phyloP scores from a whole-genome alignment of 2,888 invertebrate genomes.

The Diarsia brunnea region DNA sequence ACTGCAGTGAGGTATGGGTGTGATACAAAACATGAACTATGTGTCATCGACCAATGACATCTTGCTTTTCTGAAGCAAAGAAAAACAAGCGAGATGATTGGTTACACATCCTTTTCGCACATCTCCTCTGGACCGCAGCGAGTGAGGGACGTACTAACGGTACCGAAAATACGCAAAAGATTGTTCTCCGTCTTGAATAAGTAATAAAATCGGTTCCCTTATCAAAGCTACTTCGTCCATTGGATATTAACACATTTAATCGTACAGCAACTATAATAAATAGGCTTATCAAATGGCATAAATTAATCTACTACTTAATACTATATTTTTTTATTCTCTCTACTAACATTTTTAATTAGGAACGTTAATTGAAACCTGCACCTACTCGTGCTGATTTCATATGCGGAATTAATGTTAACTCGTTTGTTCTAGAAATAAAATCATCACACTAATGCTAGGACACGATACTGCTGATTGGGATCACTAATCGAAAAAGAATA shows the following conservation, averaged over 20 bases:
- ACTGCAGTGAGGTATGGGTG: not conserved
- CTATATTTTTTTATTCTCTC: slow-evolving; percentile 82
- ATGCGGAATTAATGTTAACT: slow-evolving; percentile 73
- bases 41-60: not conserved
- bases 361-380: slow-evolving; percentile 87
- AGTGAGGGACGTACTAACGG: not conserved
- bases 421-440: slow-evolving; percentile 70
- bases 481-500: slow-evolving; percentile 64
- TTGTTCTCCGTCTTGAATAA: slow-evolving; percentile 55
- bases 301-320: slow-evolving; percentile 86
- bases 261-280: slow-evolving; percentile 84
- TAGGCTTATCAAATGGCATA: slow-evolving; percentile 86
- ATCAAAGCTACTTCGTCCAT: slow-evolving; percentile 74
- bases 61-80: not conserved
- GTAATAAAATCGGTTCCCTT: slow-evolving; percentile 73
- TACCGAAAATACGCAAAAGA: slow-evolving; percentile 42
- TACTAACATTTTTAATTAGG: slow-evolving; percentile 86
- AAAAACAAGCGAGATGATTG: not conserved
- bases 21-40: not conserved
- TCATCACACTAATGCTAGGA: slow-evolving; percentile 56
- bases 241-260: slow-evolving; percentile 83
- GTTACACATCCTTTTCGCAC: not conserved
- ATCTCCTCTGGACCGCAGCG: not conserved
- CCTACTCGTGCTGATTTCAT: slow-evolving; percentile 66
- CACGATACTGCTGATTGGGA: slow-evolving; percentile 62